Evolutionary conservation across 2,888 invertebrate species (phyloP).

Genomic region (Eledone cirrhosa): DNA sequence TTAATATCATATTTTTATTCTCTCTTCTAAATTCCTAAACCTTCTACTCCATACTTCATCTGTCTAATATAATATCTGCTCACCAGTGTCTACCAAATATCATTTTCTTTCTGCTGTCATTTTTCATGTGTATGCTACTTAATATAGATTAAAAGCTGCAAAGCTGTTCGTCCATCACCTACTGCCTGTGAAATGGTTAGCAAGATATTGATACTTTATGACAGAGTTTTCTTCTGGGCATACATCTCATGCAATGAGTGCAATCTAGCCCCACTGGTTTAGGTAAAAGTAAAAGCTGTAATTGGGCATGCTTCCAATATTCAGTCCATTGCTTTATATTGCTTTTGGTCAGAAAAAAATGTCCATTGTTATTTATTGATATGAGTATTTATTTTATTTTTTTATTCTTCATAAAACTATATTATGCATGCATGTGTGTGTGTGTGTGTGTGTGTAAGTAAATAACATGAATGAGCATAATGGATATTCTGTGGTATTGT

Average conservation of each 20-base stretch:
- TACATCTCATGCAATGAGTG: slow-evolving; percentile 24
- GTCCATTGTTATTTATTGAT: too few species aligned
- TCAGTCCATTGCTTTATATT: neutral
- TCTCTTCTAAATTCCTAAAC: slow-evolving; percentile 13
- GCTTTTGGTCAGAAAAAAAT: slow-evolving; percentile 18
- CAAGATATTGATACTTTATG: slow-evolving; percentile 26
- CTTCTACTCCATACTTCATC: slow-evolving; percentile 20
- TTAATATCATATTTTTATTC: neutral
- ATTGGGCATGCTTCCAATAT: slow-evolving; percentile 16
- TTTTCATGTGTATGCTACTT: slow-evolving; percentile 24
- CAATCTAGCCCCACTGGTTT: slow-evolving; percentile 15
- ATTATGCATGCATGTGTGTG: too few species aligned
- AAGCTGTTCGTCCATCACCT: slow-evolving; percentile 23
- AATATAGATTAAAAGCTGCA: slow-evolving; percentile 24
- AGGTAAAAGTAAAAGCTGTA: slow-evolving; percentile 16
- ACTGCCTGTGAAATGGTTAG: slow-evolving; percentile 22
- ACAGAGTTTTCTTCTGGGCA: slow-evolving; percentile 26
- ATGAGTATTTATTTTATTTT: too few species aligned
- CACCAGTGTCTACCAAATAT: slow-evolving; percentile 16
- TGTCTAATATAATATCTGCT: slow-evolving; percentile 16
- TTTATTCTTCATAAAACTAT: too few species aligned
- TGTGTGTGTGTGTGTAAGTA: too few species aligned
- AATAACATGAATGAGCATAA: too few species aligned
- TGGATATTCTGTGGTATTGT: too few species aligned
- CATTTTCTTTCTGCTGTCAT: neutral